phyloP scores from a whole-genome alignment of 1,140 invertebrate genomes.

The Elymnias hypermnestra region DNA sequence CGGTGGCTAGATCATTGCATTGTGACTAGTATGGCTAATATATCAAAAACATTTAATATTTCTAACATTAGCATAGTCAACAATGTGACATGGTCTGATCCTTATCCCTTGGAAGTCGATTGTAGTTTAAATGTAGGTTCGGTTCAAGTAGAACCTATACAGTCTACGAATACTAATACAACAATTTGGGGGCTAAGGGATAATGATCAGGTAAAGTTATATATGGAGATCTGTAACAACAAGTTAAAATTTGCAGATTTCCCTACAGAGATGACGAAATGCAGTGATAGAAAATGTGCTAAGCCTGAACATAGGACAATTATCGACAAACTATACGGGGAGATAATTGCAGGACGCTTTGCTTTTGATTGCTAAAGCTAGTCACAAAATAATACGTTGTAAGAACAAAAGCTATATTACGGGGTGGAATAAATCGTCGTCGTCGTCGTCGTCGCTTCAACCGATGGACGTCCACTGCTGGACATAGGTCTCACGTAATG shows the following conservation, averaged over 20 bases:
- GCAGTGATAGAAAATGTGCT: background rate
- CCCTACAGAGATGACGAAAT: no score
- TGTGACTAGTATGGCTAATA: background rate
- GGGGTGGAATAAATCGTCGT: no score
- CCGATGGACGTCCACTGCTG: no score
- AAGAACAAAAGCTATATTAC: no score
- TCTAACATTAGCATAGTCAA: background rate
- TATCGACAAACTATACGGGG: background rate
- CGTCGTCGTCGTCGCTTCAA: no score
- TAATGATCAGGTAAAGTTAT: background rate
- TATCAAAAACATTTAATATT: background rate
- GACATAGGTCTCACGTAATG: no score
- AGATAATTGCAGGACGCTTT: no score
- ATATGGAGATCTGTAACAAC: background rate
- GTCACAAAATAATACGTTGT: no score
- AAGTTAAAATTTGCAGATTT: background rate
- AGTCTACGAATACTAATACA: background rate
- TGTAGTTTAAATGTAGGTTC: background rate
- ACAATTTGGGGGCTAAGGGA: background rate
- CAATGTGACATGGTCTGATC: slow-evolving; percentile 9
- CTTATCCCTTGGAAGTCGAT: slow-evolving; percentile 1
- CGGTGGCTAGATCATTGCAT: no score
- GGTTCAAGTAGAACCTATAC: no score
- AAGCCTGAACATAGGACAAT: background rate
- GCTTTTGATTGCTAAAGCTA: no score